phyloP scores from a whole-genome alignment of 2,797 vertebrate species.

The Hyperoplus immaculatus region DNA sequence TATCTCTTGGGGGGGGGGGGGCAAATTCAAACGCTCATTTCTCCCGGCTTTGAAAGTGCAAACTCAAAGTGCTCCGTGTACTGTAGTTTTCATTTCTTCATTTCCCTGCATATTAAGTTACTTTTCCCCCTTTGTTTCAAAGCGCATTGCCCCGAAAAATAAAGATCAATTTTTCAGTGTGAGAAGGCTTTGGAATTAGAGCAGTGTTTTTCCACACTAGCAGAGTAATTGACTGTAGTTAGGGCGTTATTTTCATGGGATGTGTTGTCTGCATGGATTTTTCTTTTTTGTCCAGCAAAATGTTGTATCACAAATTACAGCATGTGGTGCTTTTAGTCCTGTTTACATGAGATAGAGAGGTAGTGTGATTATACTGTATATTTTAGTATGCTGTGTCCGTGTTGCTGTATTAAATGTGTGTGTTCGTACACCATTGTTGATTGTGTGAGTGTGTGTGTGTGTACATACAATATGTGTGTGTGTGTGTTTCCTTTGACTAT shows the following conservation, averaged over 20 bases:
- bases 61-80: constrained; percentile 84
- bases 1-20: constrained; percentile 81
- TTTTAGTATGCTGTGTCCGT: constrained; percentile 46
- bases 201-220: constrained; percentile 76
- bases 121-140: constrained; percentile 82
- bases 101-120: constrained; percentile 85
- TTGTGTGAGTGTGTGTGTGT: constrained; percentile 54
- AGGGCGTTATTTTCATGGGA: constrained; percentile 68
- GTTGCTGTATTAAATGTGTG: constrained; percentile 48
- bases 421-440: constrained; percentile 55
- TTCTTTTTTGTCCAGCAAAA: constrained; percentile 30
- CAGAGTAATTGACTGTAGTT: constrained; percentile 75
- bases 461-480: constrained; percentile 39
- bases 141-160: constrained; percentile 81
- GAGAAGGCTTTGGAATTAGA: constrained; percentile 79
- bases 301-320: constrained; percentile 67
- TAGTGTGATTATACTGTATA: constrained; percentile 59
- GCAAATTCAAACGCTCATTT: constrained; percentile 83
- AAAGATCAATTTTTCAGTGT: constrained; percentile 83
- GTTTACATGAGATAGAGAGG: constrained; percentile 49
- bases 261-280: constrained; percentile 43
- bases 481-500: constrained; percentile 77
- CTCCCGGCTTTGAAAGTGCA: constrained; percentile 83
- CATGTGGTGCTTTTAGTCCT: constrained; percentile 65
- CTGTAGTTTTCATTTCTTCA: constrained; percentile 85